These are phyloP conservation scores for Dioctria linearis DNA, from an alignment of 2,888 invertebrate species.

Conservation along the genomic window DNA sequence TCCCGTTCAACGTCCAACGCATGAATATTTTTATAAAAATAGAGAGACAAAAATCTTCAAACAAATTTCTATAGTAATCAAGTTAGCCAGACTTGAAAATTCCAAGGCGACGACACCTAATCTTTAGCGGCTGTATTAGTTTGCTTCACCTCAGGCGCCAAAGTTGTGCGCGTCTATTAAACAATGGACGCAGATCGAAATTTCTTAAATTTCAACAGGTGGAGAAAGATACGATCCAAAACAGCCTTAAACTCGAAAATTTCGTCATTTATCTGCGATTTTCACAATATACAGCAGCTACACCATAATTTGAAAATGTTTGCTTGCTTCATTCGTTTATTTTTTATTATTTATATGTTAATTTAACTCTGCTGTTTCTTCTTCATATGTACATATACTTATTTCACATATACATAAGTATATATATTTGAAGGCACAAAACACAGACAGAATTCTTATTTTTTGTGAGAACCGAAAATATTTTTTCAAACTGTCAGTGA, in stretches of 20 bases:
- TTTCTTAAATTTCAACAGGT: slow-evolving; percentile 40
- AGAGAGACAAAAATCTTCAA: slow-evolving; percentile 15
- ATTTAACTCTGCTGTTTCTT: slow-evolving; percentile 29
- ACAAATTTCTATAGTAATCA: slow-evolving; percentile 1
- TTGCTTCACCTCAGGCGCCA: slow-evolving; percentile 35
- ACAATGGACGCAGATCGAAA: slow-evolving; percentile 19
- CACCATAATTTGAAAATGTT: slow-evolving; percentile 29
- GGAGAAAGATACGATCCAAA: slow-evolving; percentile 7
- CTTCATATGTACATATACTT: not conserved
- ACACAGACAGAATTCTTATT: not conserved
- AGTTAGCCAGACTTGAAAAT: slow-evolving; percentile 44
- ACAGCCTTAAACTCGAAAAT: not conserved
- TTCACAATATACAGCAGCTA: slow-evolving; percentile 12
- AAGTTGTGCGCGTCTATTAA: slow-evolving; percentile 16
- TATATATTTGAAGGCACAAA: slow-evolving; percentile 3
- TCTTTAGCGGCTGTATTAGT: slow-evolving; percentile 11
- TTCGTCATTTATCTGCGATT: not conserved
- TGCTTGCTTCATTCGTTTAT: not conserved
- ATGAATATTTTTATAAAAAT: slow-evolving; percentile 28
- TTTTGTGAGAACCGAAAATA: too few relatives aligned
- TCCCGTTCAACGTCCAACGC: slow-evolving; percentile 40
- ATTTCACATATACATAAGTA: slow-evolving; percentile 7
- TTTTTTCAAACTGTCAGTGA: slow-evolving; percentile 28
- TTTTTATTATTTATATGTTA: slow-evolving; percentile 11
- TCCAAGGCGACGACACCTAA: slow-evolving; percentile 40